Evolutionary conservation across 2,888 invertebrate species (phyloP).

Genomic region (Laspeyria flexula): DNA sequence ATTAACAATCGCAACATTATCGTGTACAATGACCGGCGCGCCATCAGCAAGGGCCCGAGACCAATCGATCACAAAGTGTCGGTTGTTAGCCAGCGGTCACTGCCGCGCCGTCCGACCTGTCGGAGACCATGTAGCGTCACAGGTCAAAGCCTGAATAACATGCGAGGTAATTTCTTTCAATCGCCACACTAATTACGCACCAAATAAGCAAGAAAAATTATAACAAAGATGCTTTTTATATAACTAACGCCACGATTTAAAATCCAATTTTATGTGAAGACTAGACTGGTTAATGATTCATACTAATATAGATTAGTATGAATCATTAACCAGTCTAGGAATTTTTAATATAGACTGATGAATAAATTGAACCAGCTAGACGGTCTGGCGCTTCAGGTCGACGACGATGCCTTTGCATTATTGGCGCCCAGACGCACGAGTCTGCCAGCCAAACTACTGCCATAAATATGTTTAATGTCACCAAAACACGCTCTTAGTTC

Average conservation of each 20-base stretch:
- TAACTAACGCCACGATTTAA: no score
- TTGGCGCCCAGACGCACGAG: conserved; percentile 11
- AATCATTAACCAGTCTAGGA: not conserved
- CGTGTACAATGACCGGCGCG: not conserved
- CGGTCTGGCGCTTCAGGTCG: not conserved
- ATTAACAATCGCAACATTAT: conserved; percentile 1
- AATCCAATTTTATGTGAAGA: no score
- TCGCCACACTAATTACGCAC: conserved; percentile 9
- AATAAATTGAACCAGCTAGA: conserved; percentile 10
- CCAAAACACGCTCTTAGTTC: conserved; percentile 21
- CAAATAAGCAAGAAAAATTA: not conserved
- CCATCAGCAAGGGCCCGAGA: not conserved
- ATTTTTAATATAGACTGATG: not conserved
- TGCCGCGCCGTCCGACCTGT: no score
- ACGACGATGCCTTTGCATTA: not conserved
- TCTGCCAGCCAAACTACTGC: conserved; percentile 3
- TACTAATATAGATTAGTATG: no score
- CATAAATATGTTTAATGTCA: conserved; percentile 21
- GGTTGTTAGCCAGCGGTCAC: conserved; percentile 1
- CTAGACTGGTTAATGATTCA: no score
- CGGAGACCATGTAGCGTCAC: not conserved
- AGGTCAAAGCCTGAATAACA: conserved; percentile 6
- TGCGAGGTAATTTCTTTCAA: conserved; percentile 8
- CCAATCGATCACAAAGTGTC: not conserved
- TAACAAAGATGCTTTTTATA: no score